Conservation (phyloP, 2,888 invertebrate species). For the Byasa hedistus region DNA sequence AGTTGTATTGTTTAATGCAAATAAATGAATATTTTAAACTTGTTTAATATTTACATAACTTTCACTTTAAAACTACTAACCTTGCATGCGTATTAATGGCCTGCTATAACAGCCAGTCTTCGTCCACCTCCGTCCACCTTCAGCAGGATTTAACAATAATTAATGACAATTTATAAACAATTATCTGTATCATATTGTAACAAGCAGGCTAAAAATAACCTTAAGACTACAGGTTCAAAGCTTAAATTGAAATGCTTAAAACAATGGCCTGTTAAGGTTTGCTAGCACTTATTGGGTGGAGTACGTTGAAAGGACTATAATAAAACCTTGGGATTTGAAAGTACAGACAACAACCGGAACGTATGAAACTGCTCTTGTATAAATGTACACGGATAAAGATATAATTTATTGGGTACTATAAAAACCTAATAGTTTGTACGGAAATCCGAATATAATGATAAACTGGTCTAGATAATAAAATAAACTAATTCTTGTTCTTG, state of each 20-base stretch:
- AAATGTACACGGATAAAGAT: constrained; percentile 15
- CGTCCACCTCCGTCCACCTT: constrained; percentile 35
- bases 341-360: constrained; percentile 64
- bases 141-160: constrained; percentile 46
- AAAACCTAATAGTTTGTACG: constrained; percentile 2
- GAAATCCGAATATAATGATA: constrained; percentile 4
- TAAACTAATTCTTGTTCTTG: not conserved
- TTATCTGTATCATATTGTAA: constrained; percentile 13
- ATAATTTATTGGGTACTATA: constrained; percentile 31
- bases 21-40: too few species aligned
- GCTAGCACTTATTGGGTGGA: constrained; percentile 44
- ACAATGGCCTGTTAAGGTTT: constrained; percentile 37
- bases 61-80: constrained; percentile 7
- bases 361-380: constrained; percentile 29
- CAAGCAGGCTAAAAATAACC: constrained; percentile 21
- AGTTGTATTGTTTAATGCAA: too few species aligned
- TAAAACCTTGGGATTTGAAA: constrained; percentile 68
- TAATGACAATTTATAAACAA: constrained; percentile 49
- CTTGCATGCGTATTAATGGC: constrained; percentile 24
- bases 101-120: constrained; percentile 47
- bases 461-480: not conserved
- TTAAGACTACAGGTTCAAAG: constrained; percentile 33
- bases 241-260: constrained; percentile 34
- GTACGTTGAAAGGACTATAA: constrained; percentile 46
- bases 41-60: not conserved